These are phyloP conservation scores for Spondyliosoma cantharus DNA, from an alignment of 2,797 vertebrate genomes.

Conservation along the genomic window DNA sequence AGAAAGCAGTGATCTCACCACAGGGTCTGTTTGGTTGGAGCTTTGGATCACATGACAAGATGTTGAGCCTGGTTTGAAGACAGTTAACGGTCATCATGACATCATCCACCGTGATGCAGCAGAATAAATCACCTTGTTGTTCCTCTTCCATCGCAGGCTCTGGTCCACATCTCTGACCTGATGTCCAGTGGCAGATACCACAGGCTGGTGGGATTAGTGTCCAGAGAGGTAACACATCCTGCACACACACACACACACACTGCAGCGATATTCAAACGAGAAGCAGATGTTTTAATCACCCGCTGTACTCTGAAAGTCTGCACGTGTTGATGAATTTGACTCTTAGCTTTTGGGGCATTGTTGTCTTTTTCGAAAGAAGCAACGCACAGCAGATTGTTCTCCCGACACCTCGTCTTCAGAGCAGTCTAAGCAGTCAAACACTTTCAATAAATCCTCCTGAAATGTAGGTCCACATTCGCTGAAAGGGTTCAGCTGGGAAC, in stretches of 20 bases:
- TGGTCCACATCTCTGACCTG: slow-evolving; percentile 71
- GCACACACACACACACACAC: background rate
- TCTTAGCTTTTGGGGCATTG: background rate
- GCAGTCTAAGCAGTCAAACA: no score
- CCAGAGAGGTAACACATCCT: slow-evolving; percentile 66
- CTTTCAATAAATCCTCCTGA: background rate
- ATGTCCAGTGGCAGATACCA: slow-evolving; percentile 71
- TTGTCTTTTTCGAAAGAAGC: no score
- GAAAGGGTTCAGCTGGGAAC: background rate
- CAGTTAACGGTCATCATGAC: background rate
- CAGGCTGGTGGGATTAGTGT: slow-evolving; percentile 64
- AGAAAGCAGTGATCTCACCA: background rate
- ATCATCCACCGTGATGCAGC: background rate
- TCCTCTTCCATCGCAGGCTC: slow-evolving; percentile 56
- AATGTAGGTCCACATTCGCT: background rate
- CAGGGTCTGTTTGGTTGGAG: background rate
- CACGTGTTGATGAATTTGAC: background rate
- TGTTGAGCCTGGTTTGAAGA: background rate
- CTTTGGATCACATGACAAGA: background rate
- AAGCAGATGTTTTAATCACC: background rate
- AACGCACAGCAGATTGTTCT: background rate
- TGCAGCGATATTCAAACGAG: background rate
- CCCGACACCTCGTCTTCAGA: background rate
- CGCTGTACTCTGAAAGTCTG: background rate
- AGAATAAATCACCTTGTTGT: slow-evolving; percentile 1